Conservation (phyloP, 2,888 invertebrate genomes). For the Cyrtodaria siliqua region DNA sequence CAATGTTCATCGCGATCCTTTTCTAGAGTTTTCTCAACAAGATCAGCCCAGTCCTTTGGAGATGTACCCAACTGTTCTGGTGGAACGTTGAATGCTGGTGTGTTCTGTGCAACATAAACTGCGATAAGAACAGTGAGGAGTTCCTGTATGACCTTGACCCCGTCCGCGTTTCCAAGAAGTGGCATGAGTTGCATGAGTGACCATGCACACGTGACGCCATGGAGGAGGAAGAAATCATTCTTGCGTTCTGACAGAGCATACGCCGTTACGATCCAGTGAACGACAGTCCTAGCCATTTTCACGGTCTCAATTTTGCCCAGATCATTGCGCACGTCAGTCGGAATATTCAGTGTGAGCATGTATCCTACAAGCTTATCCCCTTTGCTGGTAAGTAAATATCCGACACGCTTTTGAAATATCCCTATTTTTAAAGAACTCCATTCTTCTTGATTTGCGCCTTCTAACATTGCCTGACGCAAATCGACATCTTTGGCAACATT, state of each 20-base stretch:
- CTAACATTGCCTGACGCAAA: slow-evolving; percentile 20
- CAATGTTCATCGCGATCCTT: slow-evolving; percentile 54
- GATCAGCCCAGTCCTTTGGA: slow-evolving; percentile 28
- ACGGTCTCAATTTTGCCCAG: slow-evolving; percentile 25
- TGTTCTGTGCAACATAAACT: slow-evolving; percentile 38
- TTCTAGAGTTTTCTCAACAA: slow-evolving; percentile 30
- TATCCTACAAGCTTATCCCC: slow-evolving; percentile 39
- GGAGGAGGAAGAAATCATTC: slow-evolving; percentile 62
- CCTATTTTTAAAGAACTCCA: slow-evolving; percentile 35
- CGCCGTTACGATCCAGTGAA: slow-evolving; percentile 39
- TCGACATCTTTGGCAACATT: slow-evolving; percentile 17
- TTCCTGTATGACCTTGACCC: slow-evolving; percentile 30
- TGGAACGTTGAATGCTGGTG: slow-evolving; percentile 25
- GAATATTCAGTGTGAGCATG: slow-evolving; percentile 37
- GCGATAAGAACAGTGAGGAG: slow-evolving; percentile 45
- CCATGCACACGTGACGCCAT: slow-evolving; percentile 61
- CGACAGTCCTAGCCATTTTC: slow-evolving; percentile 26
- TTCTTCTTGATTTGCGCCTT: slow-evolving; percentile 25
- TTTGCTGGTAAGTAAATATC: slow-evolving; percentile 26
- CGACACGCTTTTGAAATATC: slow-evolving; percentile 41
- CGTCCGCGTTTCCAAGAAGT: slow-evolving; percentile 31
- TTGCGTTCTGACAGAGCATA: slow-evolving; percentile 30
- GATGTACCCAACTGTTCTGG: neutral
- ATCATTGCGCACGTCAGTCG: neutral
- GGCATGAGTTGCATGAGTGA: slow-evolving; percentile 41